Base-by-base conservation (phyloP, 2,797 vertebrate genomes). In the Arnoldichthys spilopterus region DNA sequence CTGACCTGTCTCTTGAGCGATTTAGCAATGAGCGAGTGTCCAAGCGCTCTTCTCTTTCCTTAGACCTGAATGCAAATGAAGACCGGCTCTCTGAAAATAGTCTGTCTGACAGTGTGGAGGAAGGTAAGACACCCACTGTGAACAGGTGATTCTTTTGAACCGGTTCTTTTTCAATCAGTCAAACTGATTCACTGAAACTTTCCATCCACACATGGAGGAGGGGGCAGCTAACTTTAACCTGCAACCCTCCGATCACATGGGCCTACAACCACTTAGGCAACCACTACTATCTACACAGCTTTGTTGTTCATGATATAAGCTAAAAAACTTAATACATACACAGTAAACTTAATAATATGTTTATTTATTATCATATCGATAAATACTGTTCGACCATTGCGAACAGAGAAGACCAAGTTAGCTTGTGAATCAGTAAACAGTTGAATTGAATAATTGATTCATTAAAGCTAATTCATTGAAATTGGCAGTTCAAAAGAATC, bases 31-130 rank as follows among this genome's bases (percentile, higher is more conserved):
- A 92, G 2, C 85, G 84, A 9, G 76, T 81, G 24, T 93, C 91
- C 56, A 95, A 94, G 77, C 90, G 80, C 71, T 92, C 93, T 4
- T 82, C 91, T 1, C 92, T 93, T 51, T 92, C 94, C 13, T 89
- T 96, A 1, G 96, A 97, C 83, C 90, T 96, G 78, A 98, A 97
- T 79, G 94, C 94, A 82, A 98, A 97, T 66, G 93, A 97, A 73
- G 94, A 96, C 30, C 89, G 91, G 1, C 68, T 88, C 78, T 88
- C 91, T 0, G 96, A 97, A 73, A 94, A 93, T 85, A 98, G 95
- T 51, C 94, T 92, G 81, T 94, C 96, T 0, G 96, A 97, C 75
- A 95, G 91, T 66, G 8, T 89, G 0, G 95, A 96, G 79, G 97
- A 97, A 84, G 95, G 97, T 98, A 90, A 93, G 87, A 3, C 2